These are phyloP conservation scores for Steatocranus sp. DNA, from an alignment of 2,797 vertebrate species.

Conservation along the genomic window DNA sequence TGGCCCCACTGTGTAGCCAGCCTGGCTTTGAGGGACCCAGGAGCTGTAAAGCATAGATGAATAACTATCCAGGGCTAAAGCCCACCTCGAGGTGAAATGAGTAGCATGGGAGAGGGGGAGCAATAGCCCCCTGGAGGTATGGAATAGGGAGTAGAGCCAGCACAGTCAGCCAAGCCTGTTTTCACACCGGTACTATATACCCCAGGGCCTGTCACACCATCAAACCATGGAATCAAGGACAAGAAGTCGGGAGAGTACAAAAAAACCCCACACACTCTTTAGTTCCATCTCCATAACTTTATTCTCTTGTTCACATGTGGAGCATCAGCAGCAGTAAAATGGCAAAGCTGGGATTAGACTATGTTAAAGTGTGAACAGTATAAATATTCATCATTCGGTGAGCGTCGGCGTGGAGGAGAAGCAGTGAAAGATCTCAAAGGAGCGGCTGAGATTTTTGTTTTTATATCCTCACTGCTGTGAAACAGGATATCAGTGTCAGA, in stretches of 20 bases:
- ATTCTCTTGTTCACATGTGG: conserved; percentile 22
- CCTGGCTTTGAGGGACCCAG: conserved; percentile 22
- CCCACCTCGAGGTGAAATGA: conserved; percentile 65
- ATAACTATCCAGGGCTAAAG: conserved; percentile 63
- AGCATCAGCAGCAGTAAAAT: conserved; percentile 29
- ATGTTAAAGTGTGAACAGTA: conserved; percentile 51
- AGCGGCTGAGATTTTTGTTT: conserved; percentile 24
- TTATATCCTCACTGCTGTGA: conserved; percentile 12
- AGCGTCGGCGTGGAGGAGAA: conserved; percentile 35
- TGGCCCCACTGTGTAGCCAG: conserved; percentile 33
- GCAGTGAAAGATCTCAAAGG: conserved; percentile 39
- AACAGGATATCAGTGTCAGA: conserved; percentile 28
- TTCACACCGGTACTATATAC: conserved; percentile 37
- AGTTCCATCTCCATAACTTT: conserved; percentile 22
- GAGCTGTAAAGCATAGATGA: conserved; percentile 40
- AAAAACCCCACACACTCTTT: conserved; percentile 2
- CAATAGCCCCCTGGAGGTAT: conserved; percentile 43
- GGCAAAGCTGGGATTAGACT: conserved; percentile 41
- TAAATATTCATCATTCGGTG: conserved; percentile 63
- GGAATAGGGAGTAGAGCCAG: conserved; percentile 36
- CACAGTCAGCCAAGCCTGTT: conserved; percentile 57
- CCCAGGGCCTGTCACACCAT: conserved; percentile 36
- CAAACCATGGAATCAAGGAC: conserved; percentile 51
- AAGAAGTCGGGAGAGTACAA: conserved; percentile 22
- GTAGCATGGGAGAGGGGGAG: conserved; percentile 24